Base-by-base conservation (phyloP, 2,888 invertebrate genomes). In the Parapristionchus giblindavisi region DNA sequence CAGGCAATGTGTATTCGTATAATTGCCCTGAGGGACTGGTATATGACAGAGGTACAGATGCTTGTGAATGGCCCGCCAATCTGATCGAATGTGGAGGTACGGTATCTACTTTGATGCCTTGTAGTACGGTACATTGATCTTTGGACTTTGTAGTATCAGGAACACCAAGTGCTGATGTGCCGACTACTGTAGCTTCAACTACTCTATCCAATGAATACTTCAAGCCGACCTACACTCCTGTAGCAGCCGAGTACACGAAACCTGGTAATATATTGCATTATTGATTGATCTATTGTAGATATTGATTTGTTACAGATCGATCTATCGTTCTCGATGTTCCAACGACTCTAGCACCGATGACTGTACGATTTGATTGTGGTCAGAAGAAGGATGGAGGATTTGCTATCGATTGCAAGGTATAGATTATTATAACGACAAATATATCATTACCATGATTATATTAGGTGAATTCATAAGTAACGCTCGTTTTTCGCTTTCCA, bases 331-430 rank as follows among this genome's bases (percentile, higher is more conserved):
- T n/a, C n/a, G n/a, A n/a, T n/a, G n/a, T n/a, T 17, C 32, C 66
- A 3, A 27, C 66, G 0, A 66, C 66, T 8, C 11, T 48, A 17
- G 27, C 66, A 8, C 66, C 66, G 21, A 43, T 66, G 29, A 21
- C 27, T 34, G 48, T 38, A 1, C 66, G 34, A 2, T 66, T 66
- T 32, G 66, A 66, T 17, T 66, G 66, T n/a, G 24, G 60, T 14
- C 14, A 6, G 32, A 66, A 66, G 66, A 11, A 56, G 24, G 34
- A 66, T 51, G 66, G 66, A 66, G 66, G 66, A 66, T 66, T 66
- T 51, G 66, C 66, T 32, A 48, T 66, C 21, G 66, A 66, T 38
- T 66, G 66, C 66, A 66, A 66, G 51, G 66, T 66, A 5, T 14
- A 24, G 21, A 1, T 6, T n/a, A 14, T n/a, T n/a, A 61, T 21